phyloP scores from a whole-genome alignment of 2,797 vertebrate genomes.

The Melanotaenia trifasciata region DNA sequence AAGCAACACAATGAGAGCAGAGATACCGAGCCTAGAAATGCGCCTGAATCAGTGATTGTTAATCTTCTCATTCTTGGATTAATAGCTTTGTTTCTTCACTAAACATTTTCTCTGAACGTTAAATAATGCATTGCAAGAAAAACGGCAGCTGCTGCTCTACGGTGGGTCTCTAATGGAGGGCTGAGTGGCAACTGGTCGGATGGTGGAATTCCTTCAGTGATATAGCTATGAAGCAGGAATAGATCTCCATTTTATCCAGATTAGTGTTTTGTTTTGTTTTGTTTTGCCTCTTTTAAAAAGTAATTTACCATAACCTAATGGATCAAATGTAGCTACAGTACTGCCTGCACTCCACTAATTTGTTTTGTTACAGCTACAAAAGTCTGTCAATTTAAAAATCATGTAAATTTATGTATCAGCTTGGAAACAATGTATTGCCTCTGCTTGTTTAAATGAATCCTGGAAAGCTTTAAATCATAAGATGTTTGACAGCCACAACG shows the following conservation, averaged over 20 bases:
- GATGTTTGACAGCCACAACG: constrained; percentile 26
- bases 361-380: not conserved
- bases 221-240: not conserved
- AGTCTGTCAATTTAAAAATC: constrained; percentile 1
- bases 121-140: constrained; percentile 1
- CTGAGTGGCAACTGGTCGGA: constrained; percentile 29
- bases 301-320: not conserved
- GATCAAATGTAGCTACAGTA: not conserved
- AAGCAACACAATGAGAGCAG: not conserved
- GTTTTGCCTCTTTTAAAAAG: not conserved
- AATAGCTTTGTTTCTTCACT: constrained; percentile 19
- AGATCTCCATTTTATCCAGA: constrained; percentile 5
- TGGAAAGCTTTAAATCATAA: constrained; percentile 19
- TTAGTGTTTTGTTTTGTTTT: too few species aligned
- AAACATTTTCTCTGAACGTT: not conserved
- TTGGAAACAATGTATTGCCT: not conserved
- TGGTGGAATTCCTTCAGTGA: constrained; percentile 18
- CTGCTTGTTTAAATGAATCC: constrained; percentile 11
- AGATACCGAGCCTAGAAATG: not conserved
- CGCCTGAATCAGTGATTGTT: constrained; percentile 34
- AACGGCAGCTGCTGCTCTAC: not conserved
- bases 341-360: not conserved
- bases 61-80: constrained; percentile 9
- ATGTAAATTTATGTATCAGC: constrained; percentile 10
- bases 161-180: not conserved